Evolutionary conservation across 1,140 invertebrate species (phyloP).

Genomic region (Drosophila athabasca): DNA sequence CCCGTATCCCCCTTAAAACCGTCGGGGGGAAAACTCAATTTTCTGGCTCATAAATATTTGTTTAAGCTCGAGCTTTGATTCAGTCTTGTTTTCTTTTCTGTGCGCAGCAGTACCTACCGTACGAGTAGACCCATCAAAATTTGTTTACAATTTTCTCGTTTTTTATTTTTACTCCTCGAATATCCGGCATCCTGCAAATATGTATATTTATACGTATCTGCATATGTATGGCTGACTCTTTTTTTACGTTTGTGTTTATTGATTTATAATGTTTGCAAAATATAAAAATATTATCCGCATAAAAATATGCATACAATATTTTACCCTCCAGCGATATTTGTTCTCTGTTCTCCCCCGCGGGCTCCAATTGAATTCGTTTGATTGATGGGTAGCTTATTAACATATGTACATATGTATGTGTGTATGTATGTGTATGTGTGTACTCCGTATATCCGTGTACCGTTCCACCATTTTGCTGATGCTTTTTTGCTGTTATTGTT

Average conservation of each 20-base stretch:
- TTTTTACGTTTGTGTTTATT: slow-evolving; percentile 57
- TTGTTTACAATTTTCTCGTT: slow-evolving; percentile 32
- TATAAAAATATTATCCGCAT: slow-evolving; percentile 54
- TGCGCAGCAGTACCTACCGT: too few species aligned
- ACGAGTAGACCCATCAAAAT: slow-evolving; percentile 26
- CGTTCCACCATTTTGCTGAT: slow-evolving; percentile 34
- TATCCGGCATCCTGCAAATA: slow-evolving; percentile 9
- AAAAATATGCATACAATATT: slow-evolving; percentile 55
- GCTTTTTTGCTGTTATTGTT: slow-evolving; percentile 37
- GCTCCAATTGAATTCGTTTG: slow-evolving; percentile 68
- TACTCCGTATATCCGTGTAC: too few species aligned
- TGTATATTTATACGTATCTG: too few species aligned
- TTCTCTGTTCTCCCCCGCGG: slow-evolving; percentile 21
- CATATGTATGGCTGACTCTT: neutral
- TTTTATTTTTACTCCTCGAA: neutral
- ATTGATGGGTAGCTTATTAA: slow-evolving; percentile 68
- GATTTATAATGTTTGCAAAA: slow-evolving; percentile 77
- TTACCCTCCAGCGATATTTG: neutral
- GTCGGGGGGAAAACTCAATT: slow-evolving; percentile 64
- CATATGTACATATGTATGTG: slow-evolving; percentile 27
- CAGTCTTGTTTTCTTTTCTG: slow-evolving; percentile 39
- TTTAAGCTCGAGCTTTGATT: slow-evolving; percentile 72
- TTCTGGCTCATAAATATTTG: slow-evolving; percentile 80
- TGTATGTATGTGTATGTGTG: too few species aligned
- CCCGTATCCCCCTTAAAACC: too few species aligned